Conservation (phyloP, 2,888 invertebrate genomes). For the Dynastes grantii region DNA sequence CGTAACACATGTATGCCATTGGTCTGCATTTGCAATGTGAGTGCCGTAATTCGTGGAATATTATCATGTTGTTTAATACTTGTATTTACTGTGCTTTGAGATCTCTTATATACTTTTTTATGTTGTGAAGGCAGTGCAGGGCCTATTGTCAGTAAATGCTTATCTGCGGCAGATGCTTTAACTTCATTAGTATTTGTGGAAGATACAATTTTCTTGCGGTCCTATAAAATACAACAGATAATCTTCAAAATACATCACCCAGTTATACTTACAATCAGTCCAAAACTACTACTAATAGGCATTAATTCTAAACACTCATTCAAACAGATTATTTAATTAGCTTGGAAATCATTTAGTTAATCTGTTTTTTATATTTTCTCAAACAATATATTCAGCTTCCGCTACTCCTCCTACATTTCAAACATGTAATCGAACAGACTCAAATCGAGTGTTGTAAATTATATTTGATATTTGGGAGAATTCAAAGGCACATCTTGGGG, state of each 20-base stretch:
- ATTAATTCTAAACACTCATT: slow-evolving; percentile 58
- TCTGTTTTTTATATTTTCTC: too few species aligned
- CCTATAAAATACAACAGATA: slow-evolving; percentile 59
- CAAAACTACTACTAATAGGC: slow-evolving; percentile 69
- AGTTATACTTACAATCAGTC: slow-evolving; percentile 64
- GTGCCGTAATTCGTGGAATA: slow-evolving; percentile 66
- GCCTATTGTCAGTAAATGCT: slow-evolving; percentile 66
- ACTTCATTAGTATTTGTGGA: slow-evolving; percentile 63
- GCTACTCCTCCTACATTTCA: too few species aligned
- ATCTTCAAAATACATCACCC: neutral
- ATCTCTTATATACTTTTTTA: slow-evolving; percentile 67
- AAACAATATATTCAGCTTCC: too few species aligned
- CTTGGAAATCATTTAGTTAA: too few species aligned
- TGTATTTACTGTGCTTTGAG: slow-evolving; percentile 72
- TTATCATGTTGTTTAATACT: slow-evolving; percentile 60
- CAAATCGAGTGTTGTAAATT: too few species aligned
- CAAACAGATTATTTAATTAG: neutral
- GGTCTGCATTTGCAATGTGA: slow-evolving; percentile 75
- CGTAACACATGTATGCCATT: slow-evolving; percentile 82
- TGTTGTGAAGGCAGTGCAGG: slow-evolving; percentile 65
- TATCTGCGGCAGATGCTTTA: slow-evolving; percentile 58
- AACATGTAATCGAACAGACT: too few species aligned
- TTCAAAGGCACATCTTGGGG: too few species aligned
- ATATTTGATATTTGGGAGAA: too few species aligned
- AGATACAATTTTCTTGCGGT: slow-evolving; percentile 63